Percentiles rank a stretch among this genome's conserved stretches.
Conservation (phyloP, 2,888 invertebrate species). For the Cataglyphis rosenhaueri region DNA sequence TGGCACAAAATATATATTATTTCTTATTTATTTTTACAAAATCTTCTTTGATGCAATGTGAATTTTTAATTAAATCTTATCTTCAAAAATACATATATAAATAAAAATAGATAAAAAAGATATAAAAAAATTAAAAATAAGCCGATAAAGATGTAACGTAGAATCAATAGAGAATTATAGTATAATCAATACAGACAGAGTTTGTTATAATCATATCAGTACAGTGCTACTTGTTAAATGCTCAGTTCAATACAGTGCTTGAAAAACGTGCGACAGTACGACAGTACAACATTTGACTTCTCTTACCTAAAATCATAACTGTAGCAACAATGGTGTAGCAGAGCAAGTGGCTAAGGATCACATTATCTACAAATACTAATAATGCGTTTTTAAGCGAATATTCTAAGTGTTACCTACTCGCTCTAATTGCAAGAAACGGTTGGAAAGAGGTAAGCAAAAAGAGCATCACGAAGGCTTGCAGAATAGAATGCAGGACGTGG, state of each 20-base stretch:
- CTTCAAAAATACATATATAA: neutral
- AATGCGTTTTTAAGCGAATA: conserved; percentile 47
- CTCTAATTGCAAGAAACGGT: conserved; percentile 33
- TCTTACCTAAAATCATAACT: conserved; percentile 68
- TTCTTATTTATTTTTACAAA: neutral
- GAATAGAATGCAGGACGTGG: conserved; percentile 7
- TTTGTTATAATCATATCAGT: conserved; percentile 1
- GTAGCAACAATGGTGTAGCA: conserved; percentile 62
- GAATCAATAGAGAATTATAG: neutral
- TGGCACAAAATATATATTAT: neutral
- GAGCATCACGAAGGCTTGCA: neutral
- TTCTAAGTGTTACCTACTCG: conserved; percentile 51
- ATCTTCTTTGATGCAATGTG: neutral
- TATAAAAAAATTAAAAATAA: neutral
- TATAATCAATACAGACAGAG: neutral
- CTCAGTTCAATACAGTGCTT: conserved; percentile 21
- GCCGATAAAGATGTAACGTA: neutral
- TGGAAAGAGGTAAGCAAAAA: conserved; percentile 12
- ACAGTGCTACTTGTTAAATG: conserved; percentile 23
- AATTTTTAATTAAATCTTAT: neutral
- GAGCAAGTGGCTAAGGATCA: conserved; percentile 61
- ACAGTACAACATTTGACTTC: conserved; percentile 37
- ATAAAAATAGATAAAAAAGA: neutral
- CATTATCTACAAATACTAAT: conserved; percentile 56
- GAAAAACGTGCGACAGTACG: conserved; percentile 58